Evolutionary conservation across 2,797 vertebrate species (phyloP).

Genomic region (Eulemur mongoz): DNA sequence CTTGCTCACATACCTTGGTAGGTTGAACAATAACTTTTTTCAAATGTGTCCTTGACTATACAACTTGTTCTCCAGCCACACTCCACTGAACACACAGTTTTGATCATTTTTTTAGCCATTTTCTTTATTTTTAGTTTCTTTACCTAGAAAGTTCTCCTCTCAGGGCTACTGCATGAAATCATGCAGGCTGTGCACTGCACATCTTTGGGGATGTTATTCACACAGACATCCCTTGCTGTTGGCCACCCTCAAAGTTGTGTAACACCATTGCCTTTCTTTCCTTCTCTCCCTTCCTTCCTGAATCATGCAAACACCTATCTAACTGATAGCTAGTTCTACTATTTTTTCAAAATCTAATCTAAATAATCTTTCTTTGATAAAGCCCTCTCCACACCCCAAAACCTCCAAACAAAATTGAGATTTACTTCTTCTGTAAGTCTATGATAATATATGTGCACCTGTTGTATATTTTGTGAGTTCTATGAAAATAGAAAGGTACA

Average conservation of each 20-base stretch:
- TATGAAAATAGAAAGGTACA: background rate
- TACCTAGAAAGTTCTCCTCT: background rate
- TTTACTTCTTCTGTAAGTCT: background rate
- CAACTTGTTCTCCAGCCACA: background rate
- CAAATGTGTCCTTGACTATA: background rate
- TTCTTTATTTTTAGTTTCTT: background rate
- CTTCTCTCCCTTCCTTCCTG: background rate
- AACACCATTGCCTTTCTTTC: background rate
- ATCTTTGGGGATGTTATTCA: background rate
- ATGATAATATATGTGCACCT: background rate
- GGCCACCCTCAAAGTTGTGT: background rate
- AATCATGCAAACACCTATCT: background rate
- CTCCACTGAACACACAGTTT: background rate
- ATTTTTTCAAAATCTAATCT: background rate
- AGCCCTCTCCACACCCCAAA: background rate
- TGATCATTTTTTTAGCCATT: background rate
- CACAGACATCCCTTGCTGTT: accelerated
- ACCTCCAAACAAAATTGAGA: background rate
- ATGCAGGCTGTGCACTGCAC: background rate
- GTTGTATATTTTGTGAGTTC: background rate
- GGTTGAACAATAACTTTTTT: background rate
- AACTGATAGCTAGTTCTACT: background rate
- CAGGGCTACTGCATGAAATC: background rate
- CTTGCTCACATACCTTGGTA: background rate
- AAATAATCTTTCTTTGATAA: background rate